These are phyloP conservation scores for Xestia rhomboidea DNA, from an alignment of 2,888 invertebrate species.

Conservation along the genomic window DNA sequence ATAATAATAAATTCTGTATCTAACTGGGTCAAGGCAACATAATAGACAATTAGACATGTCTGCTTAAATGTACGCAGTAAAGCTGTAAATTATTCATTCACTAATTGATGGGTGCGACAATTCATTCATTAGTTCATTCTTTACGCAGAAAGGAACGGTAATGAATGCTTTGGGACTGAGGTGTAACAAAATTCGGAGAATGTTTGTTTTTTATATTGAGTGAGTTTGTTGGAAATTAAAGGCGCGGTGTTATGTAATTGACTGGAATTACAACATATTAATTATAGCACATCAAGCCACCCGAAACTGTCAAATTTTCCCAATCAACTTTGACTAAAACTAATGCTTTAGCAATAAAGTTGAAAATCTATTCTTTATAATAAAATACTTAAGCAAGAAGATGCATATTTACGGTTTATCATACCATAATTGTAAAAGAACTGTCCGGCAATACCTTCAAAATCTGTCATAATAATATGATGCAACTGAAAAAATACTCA, in stretches of 20 bases:
- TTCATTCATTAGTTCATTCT: slow-evolving; percentile 60
- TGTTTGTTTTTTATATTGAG: slow-evolving; percentile 4
- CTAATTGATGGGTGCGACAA: slow-evolving; percentile 55
- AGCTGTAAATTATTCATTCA: slow-evolving; percentile 31
- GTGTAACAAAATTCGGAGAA: slow-evolving; percentile 48
- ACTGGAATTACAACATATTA: not conserved
- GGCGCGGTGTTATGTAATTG: slow-evolving; percentile 11
- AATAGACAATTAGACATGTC: slow-evolving; percentile 56
- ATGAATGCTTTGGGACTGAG: slow-evolving; percentile 26
- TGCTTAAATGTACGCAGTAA: slow-evolving; percentile 50
- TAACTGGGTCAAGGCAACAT: slow-evolving; percentile 65
- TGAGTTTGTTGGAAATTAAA: not conserved
- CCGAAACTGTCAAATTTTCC: not conserved
- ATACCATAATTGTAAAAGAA: too few relatives aligned
- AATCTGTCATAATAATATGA: too few relatives aligned
- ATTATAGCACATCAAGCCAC: too few relatives aligned
- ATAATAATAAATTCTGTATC: slow-evolving; percentile 50
- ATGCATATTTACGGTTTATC: too few relatives aligned
- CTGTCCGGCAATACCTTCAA: too few relatives aligned
- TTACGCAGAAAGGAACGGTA: slow-evolving; percentile 51
- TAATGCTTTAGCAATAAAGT: too few relatives aligned
- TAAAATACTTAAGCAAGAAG: too few relatives aligned
- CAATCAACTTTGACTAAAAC: too few relatives aligned
- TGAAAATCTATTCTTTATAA: too few relatives aligned
- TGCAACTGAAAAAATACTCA: too few relatives aligned